Conservation (phyloP, 2,797 vertebrate species). For the Phrynocephalus vlangalii region DNA sequence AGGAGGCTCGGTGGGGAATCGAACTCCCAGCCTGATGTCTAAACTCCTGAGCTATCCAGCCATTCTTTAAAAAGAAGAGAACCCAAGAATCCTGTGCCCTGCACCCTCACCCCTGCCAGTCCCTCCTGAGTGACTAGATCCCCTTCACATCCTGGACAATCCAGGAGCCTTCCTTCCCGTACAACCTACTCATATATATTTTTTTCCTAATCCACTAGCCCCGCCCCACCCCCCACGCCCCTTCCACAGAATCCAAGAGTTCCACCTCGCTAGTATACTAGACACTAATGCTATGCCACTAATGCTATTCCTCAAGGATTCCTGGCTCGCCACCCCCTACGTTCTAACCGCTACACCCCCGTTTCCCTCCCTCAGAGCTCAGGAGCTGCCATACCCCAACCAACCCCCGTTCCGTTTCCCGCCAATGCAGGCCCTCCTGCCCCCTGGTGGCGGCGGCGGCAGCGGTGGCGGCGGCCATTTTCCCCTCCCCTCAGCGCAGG, state of each 20-base stretch:
- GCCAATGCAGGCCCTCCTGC: not conserved
- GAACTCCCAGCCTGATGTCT: too few relatives aligned
- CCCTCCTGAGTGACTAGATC: constrained; percentile 10
- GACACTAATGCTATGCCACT: constrained; percentile 35
- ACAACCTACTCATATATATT: not conserved
- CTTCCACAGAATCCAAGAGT: constrained; percentile 25
- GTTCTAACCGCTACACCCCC: constrained; percentile 35
- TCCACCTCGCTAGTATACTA: constrained; percentile 37
- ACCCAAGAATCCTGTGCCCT: not conserved
- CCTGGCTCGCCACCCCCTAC: constrained; percentile 25
- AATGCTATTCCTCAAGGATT: constrained; percentile 21
- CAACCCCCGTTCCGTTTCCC: constrained; percentile 13
- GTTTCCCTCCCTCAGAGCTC: constrained; percentile 40
- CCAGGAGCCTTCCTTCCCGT: not conserved
- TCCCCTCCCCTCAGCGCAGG: constrained; percentile 24
- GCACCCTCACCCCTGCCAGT: not conserved
- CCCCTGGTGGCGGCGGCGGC: too few relatives aligned
- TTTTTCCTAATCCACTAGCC: constrained; percentile 31
- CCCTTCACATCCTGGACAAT: not conserved
- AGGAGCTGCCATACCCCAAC: not conserved
- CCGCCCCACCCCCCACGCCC: constrained; percentile 5
- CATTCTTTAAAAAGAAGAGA: constrained; percentile 8
- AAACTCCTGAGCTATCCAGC: too few relatives aligned
- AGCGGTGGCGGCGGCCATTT: too few relatives aligned
- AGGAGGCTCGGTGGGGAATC: too few relatives aligned